Percentiles rank a stretch among this genome's conserved stretches.
Evolutionary conservation across 2,888 invertebrate genomes (phyloP).

Genomic region (Tinea semifulvella): DNA sequence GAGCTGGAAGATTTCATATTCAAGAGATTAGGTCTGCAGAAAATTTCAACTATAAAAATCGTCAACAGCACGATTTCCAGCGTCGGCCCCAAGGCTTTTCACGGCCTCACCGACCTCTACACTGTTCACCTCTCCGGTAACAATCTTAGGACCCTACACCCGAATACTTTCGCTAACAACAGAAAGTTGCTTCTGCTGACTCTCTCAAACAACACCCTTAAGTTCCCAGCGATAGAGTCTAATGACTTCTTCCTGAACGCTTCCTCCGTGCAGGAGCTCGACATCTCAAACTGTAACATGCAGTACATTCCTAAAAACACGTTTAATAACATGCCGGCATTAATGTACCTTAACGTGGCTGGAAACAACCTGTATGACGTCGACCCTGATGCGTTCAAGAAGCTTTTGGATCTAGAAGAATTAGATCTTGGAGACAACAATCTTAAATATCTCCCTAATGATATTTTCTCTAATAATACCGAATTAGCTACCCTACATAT

Average conservation of each 20-base stretch:
- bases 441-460: conserved; percentile 68
- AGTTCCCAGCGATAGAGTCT: conserved; percentile 45
- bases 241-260: conserved; percentile 66
- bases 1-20: conserved; percentile 70
- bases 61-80: conserved; percentile 73
- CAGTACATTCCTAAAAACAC: conserved; percentile 70
- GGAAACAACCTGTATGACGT: conserved; percentile 72
- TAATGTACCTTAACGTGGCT: conserved; percentile 74
- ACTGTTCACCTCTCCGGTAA: conserved; percentile 76
- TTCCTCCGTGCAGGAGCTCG: conserved; percentile 74
- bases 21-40: conserved; percentile 69
- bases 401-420: conserved; percentile 72
- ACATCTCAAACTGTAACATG: conserved; percentile 75
- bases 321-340: conserved; percentile 70
- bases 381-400: conserved; percentile 69
- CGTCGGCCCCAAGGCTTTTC: conserved; percentile 75
- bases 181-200: conserved; percentile 72
- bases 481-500: conserved; percentile 74
- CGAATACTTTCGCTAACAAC: conserved; percentile 75
- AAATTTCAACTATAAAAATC: conserved; percentile 73
- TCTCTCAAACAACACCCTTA: conserved; percentile 72
- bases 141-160: conserved; percentile 71
- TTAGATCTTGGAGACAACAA: conserved; percentile 77
- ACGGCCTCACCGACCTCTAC: conserved; percentile 71
- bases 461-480: conserved; percentile 71